A percentile compares a stretch with the other conserved stretches of the same genome.
These are phyloP conservation scores for Lasioglossum lativentre DNA, from an alignment of 2,888 invertebrate genomes.

Conservation along the genomic window DNA sequence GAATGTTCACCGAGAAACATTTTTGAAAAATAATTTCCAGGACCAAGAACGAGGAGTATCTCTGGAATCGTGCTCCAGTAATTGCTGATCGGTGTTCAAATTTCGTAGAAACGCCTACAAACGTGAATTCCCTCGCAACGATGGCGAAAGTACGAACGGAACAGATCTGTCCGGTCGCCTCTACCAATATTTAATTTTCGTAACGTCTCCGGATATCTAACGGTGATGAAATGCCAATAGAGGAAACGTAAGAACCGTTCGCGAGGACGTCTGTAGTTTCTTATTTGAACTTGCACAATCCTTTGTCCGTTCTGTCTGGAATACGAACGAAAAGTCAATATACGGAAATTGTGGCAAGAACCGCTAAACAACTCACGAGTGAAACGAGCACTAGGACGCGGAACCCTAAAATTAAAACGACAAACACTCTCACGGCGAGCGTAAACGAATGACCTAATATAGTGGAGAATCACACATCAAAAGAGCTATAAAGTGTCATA, in stretches of 20 bases:
- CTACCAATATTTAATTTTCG: conserved; percentile 57
- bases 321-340: conserved; percentile 43
- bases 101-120: background rate
- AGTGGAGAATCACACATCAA: background rate
- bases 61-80: background rate
- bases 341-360: conserved; percentile 9
- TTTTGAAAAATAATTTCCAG: background rate
- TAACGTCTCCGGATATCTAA: conserved; percentile 53
- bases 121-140: background rate
- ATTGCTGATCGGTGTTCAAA: background rate
- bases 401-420: background rate
- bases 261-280: conserved; percentile 16
- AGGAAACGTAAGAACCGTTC: conserved; percentile 27
- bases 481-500: background rate
- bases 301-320: conserved; percentile 2
- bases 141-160: conserved; percentile 11
- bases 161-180: conserved; percentile 30
- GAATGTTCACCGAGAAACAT: background rate
- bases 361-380: background rate
- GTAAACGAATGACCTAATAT: background rate
- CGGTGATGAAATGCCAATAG: conserved; percentile 42
- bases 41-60: background rate
- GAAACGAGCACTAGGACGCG: background rate
- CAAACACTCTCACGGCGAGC: background rate
- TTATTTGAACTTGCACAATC: conserved; percentile 42